These are phyloP conservation scores for Endotricha flammealis DNA, from an alignment of 2,888 invertebrate genomes.

Conservation along the genomic window DNA sequence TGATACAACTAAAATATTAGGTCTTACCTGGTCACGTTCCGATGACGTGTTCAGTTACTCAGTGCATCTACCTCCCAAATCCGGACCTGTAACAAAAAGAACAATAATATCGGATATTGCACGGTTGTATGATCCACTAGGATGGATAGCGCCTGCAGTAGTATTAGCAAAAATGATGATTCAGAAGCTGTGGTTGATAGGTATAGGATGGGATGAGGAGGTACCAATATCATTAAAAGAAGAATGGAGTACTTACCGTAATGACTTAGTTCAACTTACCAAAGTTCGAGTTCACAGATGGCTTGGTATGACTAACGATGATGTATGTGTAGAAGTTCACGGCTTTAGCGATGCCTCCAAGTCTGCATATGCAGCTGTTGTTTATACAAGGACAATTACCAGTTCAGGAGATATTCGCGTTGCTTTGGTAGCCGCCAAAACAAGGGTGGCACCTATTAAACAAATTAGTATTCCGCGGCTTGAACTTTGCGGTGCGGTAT, in stretches of 20 bases:
- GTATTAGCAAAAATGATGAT: no score
- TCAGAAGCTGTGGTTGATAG: no score
- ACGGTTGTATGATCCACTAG: no score
- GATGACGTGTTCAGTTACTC: no score
- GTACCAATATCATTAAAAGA: no score
- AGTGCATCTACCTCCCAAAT: no score
- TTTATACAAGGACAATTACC: background rate
- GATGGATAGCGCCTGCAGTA: no score
- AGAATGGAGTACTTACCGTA: background rate
- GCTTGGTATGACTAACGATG: constrained; percentile 3
- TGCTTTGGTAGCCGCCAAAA: background rate
- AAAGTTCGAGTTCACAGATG: constrained; percentile 11
- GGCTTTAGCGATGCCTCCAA: constrained; percentile 1
- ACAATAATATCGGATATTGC: no score
- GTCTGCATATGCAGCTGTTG: background rate
- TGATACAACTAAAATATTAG: no score
- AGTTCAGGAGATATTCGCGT: background rate
- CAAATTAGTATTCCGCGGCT: constrained; percentile 11
- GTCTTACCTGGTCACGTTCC: no score
- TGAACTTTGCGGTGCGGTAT: constrained; percentile 14
- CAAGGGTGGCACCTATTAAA: background rate
- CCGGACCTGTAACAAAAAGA: no score
- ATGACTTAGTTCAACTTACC: background rate
- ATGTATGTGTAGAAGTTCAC: background rate
- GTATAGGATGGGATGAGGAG: no score